Evolutionary conservation across 2,797 vertebrate species (phyloP).

Genomic region (Anolis apletophallus): DNA sequence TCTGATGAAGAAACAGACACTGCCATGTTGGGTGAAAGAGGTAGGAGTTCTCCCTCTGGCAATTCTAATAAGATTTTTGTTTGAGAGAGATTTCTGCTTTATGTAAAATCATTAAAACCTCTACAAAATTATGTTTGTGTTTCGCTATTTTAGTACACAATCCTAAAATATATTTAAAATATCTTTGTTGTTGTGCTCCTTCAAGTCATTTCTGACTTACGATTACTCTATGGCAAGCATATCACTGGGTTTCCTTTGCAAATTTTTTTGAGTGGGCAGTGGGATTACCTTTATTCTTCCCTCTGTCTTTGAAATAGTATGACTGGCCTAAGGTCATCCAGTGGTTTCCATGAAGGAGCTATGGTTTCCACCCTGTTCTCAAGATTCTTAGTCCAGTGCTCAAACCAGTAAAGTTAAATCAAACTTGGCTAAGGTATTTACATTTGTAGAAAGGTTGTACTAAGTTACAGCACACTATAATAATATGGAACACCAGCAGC

Average conservation of each 20-base stretch:
- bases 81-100: not conserved
- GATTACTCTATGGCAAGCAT: no score
- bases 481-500: not conserved
- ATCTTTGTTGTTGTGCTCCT: not conserved
- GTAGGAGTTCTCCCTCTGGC: not conserved
- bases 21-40: constrained; percentile 4
- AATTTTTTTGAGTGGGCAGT: no score
- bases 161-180: not conserved
- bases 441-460: not conserved
- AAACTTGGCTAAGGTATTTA: not conserved
- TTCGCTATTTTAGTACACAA: not conserved
- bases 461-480: not conserved
- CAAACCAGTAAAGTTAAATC: not conserved
- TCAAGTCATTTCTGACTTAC: no score
- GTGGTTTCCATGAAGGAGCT: no score
- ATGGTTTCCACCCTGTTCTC: no score
- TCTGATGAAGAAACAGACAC: not conserved
- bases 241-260: no score
- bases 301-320: no score
- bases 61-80: not conserved
- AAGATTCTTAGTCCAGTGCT: no score
- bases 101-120: not conserved
- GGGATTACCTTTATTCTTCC: no score
- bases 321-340: no score
- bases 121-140: not conserved